These are phyloP conservation scores for Macheiramphus alcinus DNA, from an alignment of 2,113 vertebrate genomes.

Conservation along the genomic window DNA sequence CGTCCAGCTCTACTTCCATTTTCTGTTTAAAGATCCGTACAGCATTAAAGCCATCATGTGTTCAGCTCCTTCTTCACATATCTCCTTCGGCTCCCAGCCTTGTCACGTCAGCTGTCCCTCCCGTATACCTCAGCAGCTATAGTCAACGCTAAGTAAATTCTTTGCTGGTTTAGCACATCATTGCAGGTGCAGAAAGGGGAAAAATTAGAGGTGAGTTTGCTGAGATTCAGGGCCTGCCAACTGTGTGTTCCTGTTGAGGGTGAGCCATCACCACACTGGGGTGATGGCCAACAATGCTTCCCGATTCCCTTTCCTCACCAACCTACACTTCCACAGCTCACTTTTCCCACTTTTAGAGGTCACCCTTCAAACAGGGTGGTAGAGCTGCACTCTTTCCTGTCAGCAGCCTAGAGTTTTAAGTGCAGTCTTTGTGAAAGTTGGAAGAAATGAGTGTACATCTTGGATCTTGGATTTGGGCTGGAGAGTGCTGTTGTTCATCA, in stretches of 20 bases:
- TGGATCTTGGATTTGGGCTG: neutral
- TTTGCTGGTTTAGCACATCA: neutral
- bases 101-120: neutral
- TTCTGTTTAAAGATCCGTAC: neutral
- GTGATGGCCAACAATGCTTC: neutral
- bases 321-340: neutral
- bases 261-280: neutral
- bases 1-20: neutral
- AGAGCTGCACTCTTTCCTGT: neutral
- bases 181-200: neutral
- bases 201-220: neutral
- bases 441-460: neutral
- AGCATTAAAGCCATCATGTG: neutral
- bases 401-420: neutral
- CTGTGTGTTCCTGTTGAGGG: neutral
- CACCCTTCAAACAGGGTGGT: neutral
- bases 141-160: neutral
- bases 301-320: neutral
- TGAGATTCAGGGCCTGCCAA: neutral
- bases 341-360: neutral
- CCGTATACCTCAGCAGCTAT: neutral
- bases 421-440: neutral
- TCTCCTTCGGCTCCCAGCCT: neutral
- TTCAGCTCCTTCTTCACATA: neutral
- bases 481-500: neutral